phyloP scores from a whole-genome alignment of 2,113 vertebrate genomes.

The Stigmatopora argus region DNA sequence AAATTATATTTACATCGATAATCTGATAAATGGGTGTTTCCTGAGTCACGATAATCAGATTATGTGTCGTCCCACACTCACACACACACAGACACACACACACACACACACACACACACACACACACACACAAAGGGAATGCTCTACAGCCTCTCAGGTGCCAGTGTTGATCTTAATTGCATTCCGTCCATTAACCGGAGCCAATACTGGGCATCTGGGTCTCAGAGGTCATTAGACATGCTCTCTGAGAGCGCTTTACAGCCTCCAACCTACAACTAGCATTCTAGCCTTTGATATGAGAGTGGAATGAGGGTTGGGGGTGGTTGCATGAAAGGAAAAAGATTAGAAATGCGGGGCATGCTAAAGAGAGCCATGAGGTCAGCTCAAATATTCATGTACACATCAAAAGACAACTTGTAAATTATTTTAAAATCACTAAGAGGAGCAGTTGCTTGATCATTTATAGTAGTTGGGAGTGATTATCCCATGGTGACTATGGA shows the following conservation, averaged over 20 bases:
- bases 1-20: slow-evolving; percentile 29
- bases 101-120: neutral
- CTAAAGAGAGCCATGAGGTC: neutral
- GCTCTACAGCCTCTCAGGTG: slow-evolving; percentile 62
- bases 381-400: neutral
- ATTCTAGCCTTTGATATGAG: slow-evolving; percentile 7
- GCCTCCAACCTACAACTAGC: slow-evolving; percentile 16
- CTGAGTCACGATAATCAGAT: slow-evolving; percentile 59
- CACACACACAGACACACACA: neutral
- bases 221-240: slow-evolving; percentile 62
- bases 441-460: neutral
- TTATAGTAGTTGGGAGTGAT: neutral
- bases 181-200: slow-evolving; percentile 68
- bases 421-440: neutral
- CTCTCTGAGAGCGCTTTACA: slow-evolving; percentile 33
- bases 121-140: neutral
- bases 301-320: neutral
- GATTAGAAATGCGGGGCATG: neutral
- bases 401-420: slow-evolving; percentile 1
- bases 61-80: slow-evolving; percentile 56
- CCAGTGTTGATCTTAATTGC: slow-evolving; percentile 68
- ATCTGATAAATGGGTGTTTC: slow-evolving; percentile 61
- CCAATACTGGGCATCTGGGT: slow-evolving; percentile 50
- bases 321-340: neutral
- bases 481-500: neutral